phyloP scores from a whole-genome alignment of 2,888 invertebrate species.

The Drosophila austrosaltans region DNA sequence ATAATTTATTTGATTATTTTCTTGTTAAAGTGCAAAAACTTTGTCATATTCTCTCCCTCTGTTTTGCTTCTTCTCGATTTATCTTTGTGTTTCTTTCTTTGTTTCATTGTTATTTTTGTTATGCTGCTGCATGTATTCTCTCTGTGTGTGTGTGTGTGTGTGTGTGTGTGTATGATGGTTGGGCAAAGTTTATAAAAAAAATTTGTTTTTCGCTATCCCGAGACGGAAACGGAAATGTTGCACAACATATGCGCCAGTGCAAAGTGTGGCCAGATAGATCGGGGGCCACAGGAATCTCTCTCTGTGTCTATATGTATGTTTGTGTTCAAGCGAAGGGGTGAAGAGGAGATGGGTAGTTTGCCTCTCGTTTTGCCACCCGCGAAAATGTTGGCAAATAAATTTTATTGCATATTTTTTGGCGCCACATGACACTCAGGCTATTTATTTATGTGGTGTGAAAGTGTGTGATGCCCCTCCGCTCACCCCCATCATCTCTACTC shows the following conservation, averaged over 20 bases:
- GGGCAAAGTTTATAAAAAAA: constrained; percentile 6
- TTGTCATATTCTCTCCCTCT: constrained; percentile 59
- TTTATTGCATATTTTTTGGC: constrained; percentile 79
- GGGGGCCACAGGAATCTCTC: constrained; percentile 24
- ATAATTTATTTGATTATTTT: constrained; percentile 79
- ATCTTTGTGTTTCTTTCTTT: constrained; percentile 42
- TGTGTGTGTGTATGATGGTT: constrained; percentile 10
- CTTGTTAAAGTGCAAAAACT: constrained; percentile 80
- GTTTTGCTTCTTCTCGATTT: constrained; percentile 21
- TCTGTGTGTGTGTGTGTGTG: constrained; percentile 19
- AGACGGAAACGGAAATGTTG: constrained; percentile 79
- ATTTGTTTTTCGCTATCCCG: constrained; percentile 35
- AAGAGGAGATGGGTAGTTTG: neutral
- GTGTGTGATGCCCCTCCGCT: constrained; percentile 13
- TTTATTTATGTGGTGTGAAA: constrained; percentile 46
- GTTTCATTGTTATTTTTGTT: constrained; percentile 19
- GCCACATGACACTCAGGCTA: constrained; percentile 62
- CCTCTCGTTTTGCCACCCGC: constrained; percentile 23
- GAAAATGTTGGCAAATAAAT: constrained; percentile 61
- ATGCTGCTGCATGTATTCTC: constrained; percentile 29
- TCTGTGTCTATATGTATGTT: neutral
- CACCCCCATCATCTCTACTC: neutral
- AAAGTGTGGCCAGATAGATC: constrained; percentile 29
- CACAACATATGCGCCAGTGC: constrained; percentile 70
- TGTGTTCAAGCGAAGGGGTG: neutral